Conservation (phyloP, 1,140 invertebrate species). For the Neoseiulus cucumeris region DNA sequence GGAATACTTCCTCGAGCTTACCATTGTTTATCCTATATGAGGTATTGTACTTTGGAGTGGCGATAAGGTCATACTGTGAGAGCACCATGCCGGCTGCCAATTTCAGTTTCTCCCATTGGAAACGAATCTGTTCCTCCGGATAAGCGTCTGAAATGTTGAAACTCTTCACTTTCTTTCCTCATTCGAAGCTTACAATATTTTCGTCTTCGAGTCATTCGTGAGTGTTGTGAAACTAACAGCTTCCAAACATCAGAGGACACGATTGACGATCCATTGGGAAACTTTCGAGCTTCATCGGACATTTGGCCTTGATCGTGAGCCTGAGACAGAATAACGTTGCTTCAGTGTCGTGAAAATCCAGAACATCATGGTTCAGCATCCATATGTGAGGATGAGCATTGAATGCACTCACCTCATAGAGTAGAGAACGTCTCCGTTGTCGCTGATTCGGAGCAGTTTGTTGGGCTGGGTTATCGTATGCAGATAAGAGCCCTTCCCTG, state of each 20-base stretch:
- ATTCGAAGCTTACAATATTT: too few species aligned
- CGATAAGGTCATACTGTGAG: constrained; percentile 74
- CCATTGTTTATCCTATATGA: constrained; percentile 35
- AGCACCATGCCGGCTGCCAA: constrained; percentile 72
- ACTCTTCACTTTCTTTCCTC: too few species aligned
- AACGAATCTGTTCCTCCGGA: constrained; percentile 62
- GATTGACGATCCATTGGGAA: constrained; percentile 89
- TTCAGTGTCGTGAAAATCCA: not conserved
- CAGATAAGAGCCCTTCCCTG: constrained; percentile 37
- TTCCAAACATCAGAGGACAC: constrained; percentile 75
- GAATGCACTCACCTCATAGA: constrained; percentile 57
- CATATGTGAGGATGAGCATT: not conserved
- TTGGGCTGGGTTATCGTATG: constrained; percentile 90
- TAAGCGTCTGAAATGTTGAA: constrained; percentile 53
- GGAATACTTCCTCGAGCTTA: too few species aligned
- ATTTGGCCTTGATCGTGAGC: constrained; percentile 87
- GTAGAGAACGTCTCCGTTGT: constrained; percentile 73
- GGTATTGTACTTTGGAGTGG: constrained; percentile 51
- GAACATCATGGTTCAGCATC: not conserved
- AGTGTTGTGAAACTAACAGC: constrained; percentile 51
- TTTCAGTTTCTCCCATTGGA: constrained; percentile 73
- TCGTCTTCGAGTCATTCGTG: not conserved
- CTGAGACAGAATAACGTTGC: constrained; percentile 34
- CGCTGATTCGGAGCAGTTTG: constrained; percentile 58
- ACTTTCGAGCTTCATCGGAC: constrained; percentile 83